phyloP scores from a whole-genome alignment of 2,797 vertebrate genomes.

The Neostethus bicornis region DNA sequence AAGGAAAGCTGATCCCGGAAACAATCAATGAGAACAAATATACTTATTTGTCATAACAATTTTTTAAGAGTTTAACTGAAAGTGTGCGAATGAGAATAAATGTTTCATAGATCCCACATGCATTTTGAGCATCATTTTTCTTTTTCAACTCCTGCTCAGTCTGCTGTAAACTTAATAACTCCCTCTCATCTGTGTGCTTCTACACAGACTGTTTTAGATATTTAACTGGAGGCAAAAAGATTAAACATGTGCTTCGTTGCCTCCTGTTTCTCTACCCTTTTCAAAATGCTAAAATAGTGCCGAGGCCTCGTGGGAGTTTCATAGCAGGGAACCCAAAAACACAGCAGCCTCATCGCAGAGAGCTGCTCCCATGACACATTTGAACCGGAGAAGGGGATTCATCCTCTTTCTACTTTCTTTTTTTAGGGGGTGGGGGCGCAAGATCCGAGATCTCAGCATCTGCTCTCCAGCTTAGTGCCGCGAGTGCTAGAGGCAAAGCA shows the following conservation, averaged over 20 bases:
- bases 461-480: conserved; percentile 68
- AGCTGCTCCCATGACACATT: conserved; percentile 75
- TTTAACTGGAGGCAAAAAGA: conserved; percentile 67
- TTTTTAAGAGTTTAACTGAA: not conserved
- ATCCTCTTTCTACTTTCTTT: conserved; percentile 43
- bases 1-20: conserved; percentile 32
- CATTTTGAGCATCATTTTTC: conserved; percentile 26
- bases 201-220: conserved; percentile 56
- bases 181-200: conserved; percentile 50
- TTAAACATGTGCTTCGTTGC: conserved; percentile 59
- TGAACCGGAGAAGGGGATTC: conserved; percentile 71
- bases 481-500: conserved; percentile 75
- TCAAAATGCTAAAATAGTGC: conserved; percentile 68
- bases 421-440: conserved; percentile 30
- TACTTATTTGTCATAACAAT: conserved; percentile 22
- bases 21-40: conserved; percentile 25
- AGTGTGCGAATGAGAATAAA: conserved; percentile 7
- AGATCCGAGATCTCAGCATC: conserved; percentile 78
- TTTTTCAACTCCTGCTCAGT: conserved; percentile 25
- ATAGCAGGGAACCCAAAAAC: conserved; percentile 67
- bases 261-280: conserved; percentile 59
- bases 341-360: conserved; percentile 58
- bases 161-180: conserved; percentile 48
- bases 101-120: conserved; percentile 26
- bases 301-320: conserved; percentile 68